Base-by-base conservation (phyloP, 1,140 invertebrate species). In the Globodera ellingtonae region DNA sequence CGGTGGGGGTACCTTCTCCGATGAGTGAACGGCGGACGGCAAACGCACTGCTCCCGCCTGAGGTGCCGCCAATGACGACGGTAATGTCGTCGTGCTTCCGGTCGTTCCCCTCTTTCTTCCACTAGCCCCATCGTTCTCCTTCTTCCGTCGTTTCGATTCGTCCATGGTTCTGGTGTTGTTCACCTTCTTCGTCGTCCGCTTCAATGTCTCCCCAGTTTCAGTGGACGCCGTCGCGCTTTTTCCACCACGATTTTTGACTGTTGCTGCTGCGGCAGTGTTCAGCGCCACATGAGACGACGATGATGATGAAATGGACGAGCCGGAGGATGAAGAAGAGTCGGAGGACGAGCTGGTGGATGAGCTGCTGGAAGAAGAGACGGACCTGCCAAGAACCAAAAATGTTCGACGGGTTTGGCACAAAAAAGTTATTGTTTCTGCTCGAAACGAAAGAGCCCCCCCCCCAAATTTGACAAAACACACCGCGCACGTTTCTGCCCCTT, bases 311-410 rank as follows among this genome's bases (percentile, higher is more conserved):
- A 44, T 18, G 18, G 73, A 75, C 6, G 73, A 47, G 13, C 50
- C 18, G 24, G 72, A 75, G n/a, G 50, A 75, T n/a, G 73, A 73
- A 48, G 46, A 56, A 24, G 72, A 75, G 18, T 56, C 56, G 7
- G 73, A 75, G 7, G 73, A 56, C 15, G 13, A 18, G n/a, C 10
- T 18, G 18, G 73, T 52, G 15, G 71, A 35, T 10, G 73, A 75
- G 5, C 73, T 75, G n/a, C 73, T 75, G 2, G 73, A 75, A 0
- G 50, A 75, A 8, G 73, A 75, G 46, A 65, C 52, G 13, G 72
- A 75, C 65, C 73, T 75, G n/a, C 8, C n/a, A 52, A 35, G 3
- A 15, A 15, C 0, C 13, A 15, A 18, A 18, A 18, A 72, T 72
- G 15, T 50, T 72, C 7, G 50, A 21, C 70, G 6, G 52, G 48